These are phyloP conservation scores for Sisor rabdophorus DNA, from an alignment of 2,113 vertebrate species.

Conservation along the genomic window DNA sequence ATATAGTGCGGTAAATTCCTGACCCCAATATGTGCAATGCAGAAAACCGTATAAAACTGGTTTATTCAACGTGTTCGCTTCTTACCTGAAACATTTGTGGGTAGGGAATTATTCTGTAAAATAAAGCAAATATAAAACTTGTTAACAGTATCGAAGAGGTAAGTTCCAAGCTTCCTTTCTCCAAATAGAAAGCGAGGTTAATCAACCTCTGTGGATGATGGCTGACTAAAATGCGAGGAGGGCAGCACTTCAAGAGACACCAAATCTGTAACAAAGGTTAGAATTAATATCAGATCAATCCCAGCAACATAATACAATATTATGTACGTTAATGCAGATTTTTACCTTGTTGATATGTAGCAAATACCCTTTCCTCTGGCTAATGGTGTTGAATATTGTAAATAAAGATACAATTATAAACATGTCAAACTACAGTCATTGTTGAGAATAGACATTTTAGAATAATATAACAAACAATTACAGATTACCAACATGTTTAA, in stretches of 20 bases:
- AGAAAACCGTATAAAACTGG: background rate
- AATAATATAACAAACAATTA: background rate
- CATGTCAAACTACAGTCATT: background rate
- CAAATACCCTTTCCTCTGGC: background rate
- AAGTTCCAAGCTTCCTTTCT: background rate
- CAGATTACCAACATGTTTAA: no score
- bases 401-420: conserved; percentile 7
- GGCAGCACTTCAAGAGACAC: background rate
- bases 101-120: background rate
- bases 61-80: background rate
- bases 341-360: background rate
- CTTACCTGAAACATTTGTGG: background rate
- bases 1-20: background rate
- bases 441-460: background rate
- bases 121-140: background rate
- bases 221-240: background rate
- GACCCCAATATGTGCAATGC: background rate
- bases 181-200: background rate
- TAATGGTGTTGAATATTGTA: background rate
- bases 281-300: background rate
- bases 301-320: background rate
- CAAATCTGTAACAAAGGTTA: background rate
- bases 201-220: conserved; percentile 3
- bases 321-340: background rate
- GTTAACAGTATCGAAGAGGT: background rate